Percentiles rank a stretch among this genome's conserved stretches.
Evolutionary conservation across 2,797 vertebrate species (phyloP).

Genomic region (Cyclura pinguis): DNA sequence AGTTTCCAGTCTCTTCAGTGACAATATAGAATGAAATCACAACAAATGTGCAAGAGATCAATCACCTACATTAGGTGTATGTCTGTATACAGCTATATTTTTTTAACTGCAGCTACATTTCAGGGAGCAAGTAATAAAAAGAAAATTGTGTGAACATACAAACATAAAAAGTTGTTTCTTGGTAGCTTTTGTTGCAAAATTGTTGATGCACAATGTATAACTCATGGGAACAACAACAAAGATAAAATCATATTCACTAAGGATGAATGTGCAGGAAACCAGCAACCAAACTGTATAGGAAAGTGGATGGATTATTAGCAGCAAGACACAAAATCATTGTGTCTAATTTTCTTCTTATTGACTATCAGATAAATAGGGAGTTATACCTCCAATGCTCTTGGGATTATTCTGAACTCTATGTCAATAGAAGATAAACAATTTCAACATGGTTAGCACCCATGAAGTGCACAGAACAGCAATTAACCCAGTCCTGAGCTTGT

Average conservation of each 20-base stretch:
- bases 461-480: background rate
- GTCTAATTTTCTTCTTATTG: conserved; percentile 5
- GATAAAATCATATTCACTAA: conserved; percentile 5
- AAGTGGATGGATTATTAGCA: background rate
- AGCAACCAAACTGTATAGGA: background rate
- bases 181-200: background rate
- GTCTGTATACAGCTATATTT: background rate
- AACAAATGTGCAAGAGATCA: background rate
- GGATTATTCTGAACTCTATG: background rate
- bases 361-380: background rate
- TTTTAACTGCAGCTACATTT: background rate
- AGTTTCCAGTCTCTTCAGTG: background rate
- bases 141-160: background rate
- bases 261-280: background rate
- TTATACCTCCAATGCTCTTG: background rate
- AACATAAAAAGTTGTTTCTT: background rate
- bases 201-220: background rate
- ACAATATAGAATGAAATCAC: background rate
- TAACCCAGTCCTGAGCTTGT: background rate
- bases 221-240: background rate
- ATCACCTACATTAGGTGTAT: no score
- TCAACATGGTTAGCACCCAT: background rate
- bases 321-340: conserved; percentile 6
- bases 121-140: background rate
- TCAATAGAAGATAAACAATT: background rate